Base-by-base conservation (phyloP, 1,140 invertebrate species). In the Cecropterus lyciades region DNA sequence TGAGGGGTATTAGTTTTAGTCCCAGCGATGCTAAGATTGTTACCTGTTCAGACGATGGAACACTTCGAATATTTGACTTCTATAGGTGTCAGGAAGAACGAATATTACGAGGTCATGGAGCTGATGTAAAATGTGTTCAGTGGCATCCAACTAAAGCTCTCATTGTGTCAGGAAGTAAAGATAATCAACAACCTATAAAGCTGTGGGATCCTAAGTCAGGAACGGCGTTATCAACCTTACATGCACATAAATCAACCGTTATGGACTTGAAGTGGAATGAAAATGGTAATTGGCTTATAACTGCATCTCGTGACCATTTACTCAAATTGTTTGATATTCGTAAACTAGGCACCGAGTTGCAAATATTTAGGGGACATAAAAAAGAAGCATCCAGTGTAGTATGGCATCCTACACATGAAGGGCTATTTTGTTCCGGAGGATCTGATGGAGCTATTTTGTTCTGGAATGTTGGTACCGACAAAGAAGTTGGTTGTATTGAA, bases 231-330 rank as follows among this genome's bases (percentile, higher is more conserved):
- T 96, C 96, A n/a, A 98, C 97, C 10, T 85, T 97, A 84, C 99
- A 99, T 93, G 99, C 98, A 13, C 99, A 99, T 92, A 99, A 99
- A 92, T 98, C 97, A 51, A 99, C 99, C 4, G 99, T 99, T 0
- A 99, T 99, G 98, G 98, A 99, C 87, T 94, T 99, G 3, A 98
- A 98, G 88, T 99, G 99, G 99, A 99, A 99, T 92, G 95, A 96
- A 55, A 99, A 99, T 94, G 99, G 99, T 0, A 99, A 99, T 90
- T 99, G 99, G 99, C 90, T 99, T 37, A 95, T 99, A n/a, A 99
- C 99, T 9, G 99, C 98, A 0, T 99, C 98, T 8, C 93, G 99
- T 66, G 99, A 99, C 93, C 99, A 99, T 93, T 93, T 99, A 43
- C 93, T 99, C 2, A 99, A 99, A 91, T 91, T 99, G 30, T 99